Evolutionary conservation across 2,888 invertebrate genomes (phyloP), one percentile per base, ranked within the genome.

Genomic region (Venusia cambrica): DNA sequence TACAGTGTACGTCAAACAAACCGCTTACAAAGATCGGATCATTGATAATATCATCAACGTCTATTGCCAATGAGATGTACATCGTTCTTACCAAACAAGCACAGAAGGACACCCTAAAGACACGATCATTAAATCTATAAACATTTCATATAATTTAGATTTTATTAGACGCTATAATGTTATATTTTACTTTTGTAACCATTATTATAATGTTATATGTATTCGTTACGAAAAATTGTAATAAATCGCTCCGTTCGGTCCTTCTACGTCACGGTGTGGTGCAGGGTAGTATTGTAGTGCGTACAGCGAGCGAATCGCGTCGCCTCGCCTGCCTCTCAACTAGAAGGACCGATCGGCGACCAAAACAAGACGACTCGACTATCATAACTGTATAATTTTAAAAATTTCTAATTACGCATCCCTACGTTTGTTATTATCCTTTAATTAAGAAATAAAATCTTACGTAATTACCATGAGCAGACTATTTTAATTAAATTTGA

Each of bases 111-210:
- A 79, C 75, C 62, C 84, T 83, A 85, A 80, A 79, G 62, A 85
- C 85, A 84, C 76, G 73, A 80, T 75, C 74, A 73, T 78, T 87
- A 83, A 77, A 78, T 84, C 85, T 87, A 87, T 87, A 87, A 85
- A 87, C 85, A 85, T 85, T 85, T 85, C 78, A 87, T 87, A 87
- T 85, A 85, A 84, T 85, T 87, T 87, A 85, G 78, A 85, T 84
- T 75, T 81, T 80, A 87, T 80, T 84, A 84, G 73, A 79, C 70
- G 74, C 87, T 87, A 87, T 85, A 84, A 85, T 87, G 87, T 87
- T 81, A 87, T 85, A 87, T 73, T 84, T 85, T 85, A 85, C 83
- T 79, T 83, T 76, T 84, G 81, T 85, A 87, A 85, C 85, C 83
- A 79, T 85, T 85, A 84, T 83, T 72, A 85, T 84, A 79, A 85